phyloP scores from a whole-genome alignment of 2,113 vertebrate genomes.

The Sander vitreus region DNA sequence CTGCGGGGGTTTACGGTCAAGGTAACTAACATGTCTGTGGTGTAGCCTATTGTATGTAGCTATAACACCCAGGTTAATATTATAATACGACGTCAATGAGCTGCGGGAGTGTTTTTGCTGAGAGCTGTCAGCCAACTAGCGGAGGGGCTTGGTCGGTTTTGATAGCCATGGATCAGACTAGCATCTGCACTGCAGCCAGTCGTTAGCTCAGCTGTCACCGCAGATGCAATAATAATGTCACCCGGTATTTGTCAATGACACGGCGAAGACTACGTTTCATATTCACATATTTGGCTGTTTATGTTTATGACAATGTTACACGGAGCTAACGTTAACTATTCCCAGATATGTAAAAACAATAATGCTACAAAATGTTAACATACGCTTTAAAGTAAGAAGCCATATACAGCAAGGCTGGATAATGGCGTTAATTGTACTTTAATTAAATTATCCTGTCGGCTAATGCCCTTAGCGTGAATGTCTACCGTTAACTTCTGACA shows the following conservation, averaged over 20 bases:
- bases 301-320: neutral
- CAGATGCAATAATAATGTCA: constrained; percentile 44
- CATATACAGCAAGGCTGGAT: neutral
- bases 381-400: constrained; percentile 2
- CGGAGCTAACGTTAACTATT: neutral
- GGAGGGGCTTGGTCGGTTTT: constrained; percentile 66
- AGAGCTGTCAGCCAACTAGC: constrained; percentile 46
- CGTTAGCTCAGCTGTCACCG: constrained; percentile 75
- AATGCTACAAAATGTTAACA: constrained; percentile 20
- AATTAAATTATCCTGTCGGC: neutral
- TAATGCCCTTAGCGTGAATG: constrained; percentile 7
- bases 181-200: constrained; percentile 69
- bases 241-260: constrained; percentile 53
- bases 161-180: constrained; percentile 69
- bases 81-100: neutral
- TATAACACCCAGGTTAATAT: too few species aligned
- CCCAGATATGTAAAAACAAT: neutral
- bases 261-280: neutral
- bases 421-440: constrained; percentile 3
- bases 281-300: neutral
- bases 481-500: neutral
- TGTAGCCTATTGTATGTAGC: neutral
- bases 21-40: constrained; percentile 31
- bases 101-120: constrained; percentile 7
- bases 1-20: constrained; percentile 36